A percentile compares a stretch with the other conserved stretches of the same genome.
These are phyloP conservation scores for Quadroppia sp. DNA, from an alignment of 2,888 invertebrate species.

Conservation along the genomic window DNA sequence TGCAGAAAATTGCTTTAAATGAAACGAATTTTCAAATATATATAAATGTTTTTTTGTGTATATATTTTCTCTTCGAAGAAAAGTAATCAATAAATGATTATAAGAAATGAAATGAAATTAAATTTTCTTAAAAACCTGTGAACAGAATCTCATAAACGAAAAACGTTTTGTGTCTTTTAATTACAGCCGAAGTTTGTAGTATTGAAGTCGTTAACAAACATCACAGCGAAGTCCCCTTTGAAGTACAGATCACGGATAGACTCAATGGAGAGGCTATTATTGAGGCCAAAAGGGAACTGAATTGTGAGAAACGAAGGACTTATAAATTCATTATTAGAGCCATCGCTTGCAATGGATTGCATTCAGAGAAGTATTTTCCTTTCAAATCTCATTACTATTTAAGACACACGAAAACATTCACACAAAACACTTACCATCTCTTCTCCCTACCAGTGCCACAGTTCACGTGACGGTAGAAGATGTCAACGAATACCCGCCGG, in stretches of 20 bases:
- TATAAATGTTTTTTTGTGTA: no score
- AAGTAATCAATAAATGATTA: no score
- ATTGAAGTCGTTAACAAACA: conserved; percentile 86
- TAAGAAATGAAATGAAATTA: no score
- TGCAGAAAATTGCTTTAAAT: no score
- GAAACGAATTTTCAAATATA: no score
- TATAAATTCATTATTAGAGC: conserved; percentile 95
- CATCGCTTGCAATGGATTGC: conserved; percentile 80
- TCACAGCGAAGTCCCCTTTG: conserved; percentile 89
- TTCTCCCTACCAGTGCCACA: conserved; percentile 46
- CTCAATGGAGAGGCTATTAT: conserved; percentile 70
- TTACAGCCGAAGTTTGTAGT: conserved; percentile 66
- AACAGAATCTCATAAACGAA: background rate
- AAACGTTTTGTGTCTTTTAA: background rate
- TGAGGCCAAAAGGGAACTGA: conserved; percentile 73
- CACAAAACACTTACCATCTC: no score
- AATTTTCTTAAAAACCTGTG: background rate
- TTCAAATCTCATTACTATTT: no score
- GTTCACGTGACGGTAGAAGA: conserved; percentile 48
- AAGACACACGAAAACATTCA: background rate
- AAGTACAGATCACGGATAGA: conserved; percentile 59
- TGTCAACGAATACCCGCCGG: conserved; percentile 48
- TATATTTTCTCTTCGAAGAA: no score
- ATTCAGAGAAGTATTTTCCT: conserved; percentile 67
- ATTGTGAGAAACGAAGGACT: conserved; percentile 88